A percentile compares a stretch with the other conserved stretches of the same genome.
Conservation (phyloP, 1,140 invertebrate genomes). For the Acromyrmex charruanus region DNA sequence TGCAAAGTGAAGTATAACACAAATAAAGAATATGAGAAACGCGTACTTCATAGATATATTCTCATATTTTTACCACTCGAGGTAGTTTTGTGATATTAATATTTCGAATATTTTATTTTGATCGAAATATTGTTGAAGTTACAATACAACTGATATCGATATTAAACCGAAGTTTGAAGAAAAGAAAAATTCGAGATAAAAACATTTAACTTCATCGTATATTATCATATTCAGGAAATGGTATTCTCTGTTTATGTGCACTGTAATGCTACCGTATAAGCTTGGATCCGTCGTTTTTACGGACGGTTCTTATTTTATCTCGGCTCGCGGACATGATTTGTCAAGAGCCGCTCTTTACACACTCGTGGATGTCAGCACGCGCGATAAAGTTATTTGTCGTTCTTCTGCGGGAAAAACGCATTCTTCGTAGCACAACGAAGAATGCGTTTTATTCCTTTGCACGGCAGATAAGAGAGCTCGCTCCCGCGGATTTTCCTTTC, state of each 20-base stretch:
- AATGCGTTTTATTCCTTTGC: slow-evolving; percentile 59
- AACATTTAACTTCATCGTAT: not conserved
- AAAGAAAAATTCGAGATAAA: not conserved
- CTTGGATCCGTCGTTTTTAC: slow-evolving; percentile 13
- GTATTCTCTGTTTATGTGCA: not conserved
- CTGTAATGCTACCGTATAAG: not conserved
- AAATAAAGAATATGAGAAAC: not conserved
- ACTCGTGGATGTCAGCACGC: slow-evolving; percentile 38
- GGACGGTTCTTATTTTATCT: slow-evolving; percentile 31
- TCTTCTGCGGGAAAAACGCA: slow-evolving; percentile 24
- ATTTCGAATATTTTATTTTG: not conserved
- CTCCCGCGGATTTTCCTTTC: slow-evolving; percentile 36
- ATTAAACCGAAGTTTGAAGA: not conserved
- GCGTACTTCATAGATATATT: not conserved
- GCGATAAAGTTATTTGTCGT: slow-evolving; percentile 58
- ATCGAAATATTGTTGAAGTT: not conserved
- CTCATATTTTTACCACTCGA: not conserved
- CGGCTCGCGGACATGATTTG: slow-evolving; percentile 38
- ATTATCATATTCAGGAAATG: not conserved
- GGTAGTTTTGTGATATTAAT: not conserved
- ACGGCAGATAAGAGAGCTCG: slow-evolving; percentile 60
- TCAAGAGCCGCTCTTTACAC: slow-evolving; percentile 48
- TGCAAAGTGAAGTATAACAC: not conserved
- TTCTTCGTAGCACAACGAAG: slow-evolving; percentile 43
- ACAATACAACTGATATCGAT: not conserved